Evolutionary conservation across 2,888 invertebrate species (phyloP), one percentile per base, ranked within the genome.

Genomic region (Epinotia nisella): DNA sequence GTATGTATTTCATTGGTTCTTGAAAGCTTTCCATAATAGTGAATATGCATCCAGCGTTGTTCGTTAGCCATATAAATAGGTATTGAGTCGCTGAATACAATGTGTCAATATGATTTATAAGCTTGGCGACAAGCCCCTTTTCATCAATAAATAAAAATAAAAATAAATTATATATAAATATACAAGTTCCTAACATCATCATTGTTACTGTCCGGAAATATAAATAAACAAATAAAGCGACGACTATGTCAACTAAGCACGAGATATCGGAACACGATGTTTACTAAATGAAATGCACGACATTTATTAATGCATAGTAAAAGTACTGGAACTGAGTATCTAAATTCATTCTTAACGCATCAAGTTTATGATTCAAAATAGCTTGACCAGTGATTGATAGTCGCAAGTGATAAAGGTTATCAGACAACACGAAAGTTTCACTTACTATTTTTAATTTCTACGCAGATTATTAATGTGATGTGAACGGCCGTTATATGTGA

Each of bases 391-490:
- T 10, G 59, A 39, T 4, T 41, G 17, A 65, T 21, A 55, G 66
- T 11, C 17, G 51, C 66, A 17, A 72, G 19, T 56, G 61, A 72
- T 68, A 72, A 62, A 68, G 72, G 72, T 62, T 72, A 72, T 72
- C 72, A 56, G 19, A 19, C 49, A 10, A 35, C 58, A 62, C 24
- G 49, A 49, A 45, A 58, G 61, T 67, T 68, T 67, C 61, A 49
- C 56, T 56, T 72, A 72, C 72, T 72, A 72, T 72, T 68, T 72
- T 72, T 72, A 67, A 61, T 35, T 71, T 60, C 11, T 55, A 55
- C 53, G 35, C 29, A n/a, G 29, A 11, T n/a, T 13, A 51, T 11
- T 39, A 53, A 29, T n/a, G 49, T 13, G 19, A 10, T 24, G 41
- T 65, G 39, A 53, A 53, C 39, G 45, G 15, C 24, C 62, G 24